These are phyloP conservation scores for Hozukius guyotensis DNA, from an alignment of 2,797 vertebrate genomes.

Conservation along the genomic window DNA sequence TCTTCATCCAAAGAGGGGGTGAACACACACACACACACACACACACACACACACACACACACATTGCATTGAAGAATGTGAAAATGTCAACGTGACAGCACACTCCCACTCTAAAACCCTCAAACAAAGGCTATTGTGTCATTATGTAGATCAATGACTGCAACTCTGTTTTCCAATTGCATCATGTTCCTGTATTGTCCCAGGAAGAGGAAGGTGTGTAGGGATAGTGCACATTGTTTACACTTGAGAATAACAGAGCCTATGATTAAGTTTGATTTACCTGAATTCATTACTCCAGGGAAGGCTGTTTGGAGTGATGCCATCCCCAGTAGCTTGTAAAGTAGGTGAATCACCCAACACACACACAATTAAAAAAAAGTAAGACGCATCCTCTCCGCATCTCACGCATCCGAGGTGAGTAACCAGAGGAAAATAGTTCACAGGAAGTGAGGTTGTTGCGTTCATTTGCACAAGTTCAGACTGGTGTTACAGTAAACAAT, in stretches of 20 bases:
- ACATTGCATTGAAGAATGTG: background rate
- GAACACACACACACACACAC: background rate
- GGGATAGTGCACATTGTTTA: constrained; percentile 15
- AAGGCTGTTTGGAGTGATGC: constrained; percentile 4
- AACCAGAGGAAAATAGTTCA: background rate
- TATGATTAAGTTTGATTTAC: constrained; percentile 22
- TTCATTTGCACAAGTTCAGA: background rate
- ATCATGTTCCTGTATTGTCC: constrained; percentile 4
- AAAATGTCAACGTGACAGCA: background rate
- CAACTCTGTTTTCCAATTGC: background rate
- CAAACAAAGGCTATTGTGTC: background rate
- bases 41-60: background rate
- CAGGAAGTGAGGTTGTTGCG: constrained; percentile 11
- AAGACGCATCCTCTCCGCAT: constrained; percentile 3
- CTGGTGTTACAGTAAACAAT: background rate
- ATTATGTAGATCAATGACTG: constrained; percentile 11
- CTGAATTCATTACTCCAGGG: constrained; percentile 12
- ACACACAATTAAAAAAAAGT: background rate
- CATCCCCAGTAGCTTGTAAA: constrained; percentile 9
- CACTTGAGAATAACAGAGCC: constrained; percentile 1
- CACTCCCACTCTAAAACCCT: background rate
- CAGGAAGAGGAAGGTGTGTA: constrained; percentile 15
- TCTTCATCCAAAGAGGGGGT: constrained; percentile 17
- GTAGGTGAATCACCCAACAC: constrained; percentile 45
- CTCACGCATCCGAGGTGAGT: constrained; percentile 11